These are phyloP conservation scores for Clepsis dumicolana DNA, from an alignment of 2,888 invertebrate species.

Conservation along the genomic window DNA sequence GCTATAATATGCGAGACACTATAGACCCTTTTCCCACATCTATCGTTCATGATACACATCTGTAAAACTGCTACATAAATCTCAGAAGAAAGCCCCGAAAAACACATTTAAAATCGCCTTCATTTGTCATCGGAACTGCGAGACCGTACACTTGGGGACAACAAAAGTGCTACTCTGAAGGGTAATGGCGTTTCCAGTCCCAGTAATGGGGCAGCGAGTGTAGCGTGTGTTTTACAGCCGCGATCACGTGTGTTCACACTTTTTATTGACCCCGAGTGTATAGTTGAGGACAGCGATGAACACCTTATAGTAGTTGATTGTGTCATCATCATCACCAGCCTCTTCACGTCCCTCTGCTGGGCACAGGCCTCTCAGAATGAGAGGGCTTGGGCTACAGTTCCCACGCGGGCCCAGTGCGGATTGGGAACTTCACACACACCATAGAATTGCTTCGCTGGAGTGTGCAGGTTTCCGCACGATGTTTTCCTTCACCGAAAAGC, in stretches of 20 bases:
- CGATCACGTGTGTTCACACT: conserved; percentile 46
- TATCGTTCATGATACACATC: not conserved
- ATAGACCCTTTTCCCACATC: not conserved
- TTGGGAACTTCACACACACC: too few relatives aligned
- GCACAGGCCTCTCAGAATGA: too few relatives aligned
- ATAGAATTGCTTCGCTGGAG: too few relatives aligned
- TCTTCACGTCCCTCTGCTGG: too few relatives aligned
- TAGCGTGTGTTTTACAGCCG: conserved; percentile 45
- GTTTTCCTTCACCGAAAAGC: too few relatives aligned
- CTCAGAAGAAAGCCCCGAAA: conserved; percentile 35
- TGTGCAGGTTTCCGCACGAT: too few relatives aligned
- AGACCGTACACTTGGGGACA: conserved; percentile 61
- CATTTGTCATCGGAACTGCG: conserved; percentile 61
- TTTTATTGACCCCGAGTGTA: conserved; percentile 42
- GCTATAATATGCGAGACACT: too few relatives aligned
- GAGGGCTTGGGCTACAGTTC: too few relatives aligned
- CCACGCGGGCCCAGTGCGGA: too few relatives aligned
- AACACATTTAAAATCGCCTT: conserved; percentile 46
- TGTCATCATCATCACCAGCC: too few relatives aligned
- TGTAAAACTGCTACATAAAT: conserved; percentile 28
- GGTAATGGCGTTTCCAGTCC: conserved; percentile 61
- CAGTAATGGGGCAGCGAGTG: conserved; percentile 57
- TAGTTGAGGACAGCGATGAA: not conserved
- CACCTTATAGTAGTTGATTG: too few relatives aligned
- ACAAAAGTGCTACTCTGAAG: conserved; percentile 58